Evolutionary conservation across 2,113 vertebrate genomes (phyloP).

Genomic region (Raphicerus campestris): DNA sequence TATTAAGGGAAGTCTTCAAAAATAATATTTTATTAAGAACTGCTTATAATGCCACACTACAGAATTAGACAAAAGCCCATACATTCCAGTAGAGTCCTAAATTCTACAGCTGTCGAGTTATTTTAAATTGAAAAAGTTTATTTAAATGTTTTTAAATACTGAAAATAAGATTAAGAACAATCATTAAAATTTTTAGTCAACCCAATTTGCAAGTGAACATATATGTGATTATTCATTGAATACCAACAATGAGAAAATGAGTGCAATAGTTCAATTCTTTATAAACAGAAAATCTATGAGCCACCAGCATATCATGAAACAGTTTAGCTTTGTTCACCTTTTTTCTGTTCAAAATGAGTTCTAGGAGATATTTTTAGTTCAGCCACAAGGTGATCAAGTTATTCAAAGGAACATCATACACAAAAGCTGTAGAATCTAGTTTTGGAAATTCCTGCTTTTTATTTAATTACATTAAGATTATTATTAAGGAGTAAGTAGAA

Average conservation of each 20-base stretch:
- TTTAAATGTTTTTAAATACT: slow-evolving; percentile 16
- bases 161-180: slow-evolving; percentile 7
- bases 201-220: neutral
- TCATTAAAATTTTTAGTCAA: neutral
- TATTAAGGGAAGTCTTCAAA: neutral
- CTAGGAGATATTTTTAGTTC: neutral
- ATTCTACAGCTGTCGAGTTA: slow-evolving; percentile 9
- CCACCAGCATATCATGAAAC: neutral
- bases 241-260: neutral
- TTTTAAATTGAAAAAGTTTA: neutral
- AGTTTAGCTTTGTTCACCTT: neutral
- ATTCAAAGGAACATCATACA: neutral
- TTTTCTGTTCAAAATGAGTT: neutral
- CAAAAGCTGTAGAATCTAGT: neutral
- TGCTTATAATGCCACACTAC: neutral
- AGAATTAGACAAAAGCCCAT: neutral
- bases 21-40: neutral
- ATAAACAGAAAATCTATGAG: neutral
- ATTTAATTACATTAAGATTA: neutral
- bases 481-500: neutral
- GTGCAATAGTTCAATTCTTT: neutral
- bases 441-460: neutral
- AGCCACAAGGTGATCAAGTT: neutral
- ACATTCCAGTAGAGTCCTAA: neutral
- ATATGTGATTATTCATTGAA: neutral